Conservation (phyloP, 2,888 invertebrate genomes). For the Portevinia maculata region DNA sequence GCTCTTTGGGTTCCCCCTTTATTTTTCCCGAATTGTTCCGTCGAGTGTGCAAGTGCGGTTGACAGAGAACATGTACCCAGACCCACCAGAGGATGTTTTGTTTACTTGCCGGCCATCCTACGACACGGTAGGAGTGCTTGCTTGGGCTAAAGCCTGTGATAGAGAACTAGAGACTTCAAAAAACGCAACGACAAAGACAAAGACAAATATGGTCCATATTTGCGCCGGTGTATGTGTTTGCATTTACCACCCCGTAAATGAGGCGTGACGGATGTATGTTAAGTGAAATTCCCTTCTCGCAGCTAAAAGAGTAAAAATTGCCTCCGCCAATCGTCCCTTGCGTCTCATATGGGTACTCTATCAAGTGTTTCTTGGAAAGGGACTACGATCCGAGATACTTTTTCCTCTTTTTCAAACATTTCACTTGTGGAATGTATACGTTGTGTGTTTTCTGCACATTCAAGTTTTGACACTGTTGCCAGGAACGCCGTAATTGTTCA, state of each 20-base stretch:
- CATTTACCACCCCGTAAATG: constrained; percentile 59
- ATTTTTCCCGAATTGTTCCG: constrained; percentile 58
- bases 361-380: constrained; percentile 33
- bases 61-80: constrained; percentile 70
- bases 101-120: constrained; percentile 58
- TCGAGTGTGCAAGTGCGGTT: constrained; percentile 72
- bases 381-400: constrained; percentile 22
- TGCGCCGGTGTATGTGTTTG: constrained; percentile 40
- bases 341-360: constrained; percentile 28
- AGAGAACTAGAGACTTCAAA: constrained; percentile 24
- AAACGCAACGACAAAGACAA: constrained; percentile 43
- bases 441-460: constrained; percentile 20
- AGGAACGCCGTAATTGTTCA: too few relatives aligned
- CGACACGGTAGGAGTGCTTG: constrained; percentile 23
- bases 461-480: constrained; percentile 23
- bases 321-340: constrained; percentile 28
- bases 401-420: constrained; percentile 31
- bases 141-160: constrained; percentile 20
- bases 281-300: constrained; percentile 52
- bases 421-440: constrained; percentile 55
- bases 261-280: constrained; percentile 65
- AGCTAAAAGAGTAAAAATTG: constrained; percentile 24
- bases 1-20: constrained; percentile 46
- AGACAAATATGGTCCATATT: constrained; percentile 13
- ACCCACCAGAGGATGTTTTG: constrained; percentile 68